Evolutionary conservation across 2,113 vertebrate species (phyloP).

Genomic region (Marcusenius ussheri): DNA sequence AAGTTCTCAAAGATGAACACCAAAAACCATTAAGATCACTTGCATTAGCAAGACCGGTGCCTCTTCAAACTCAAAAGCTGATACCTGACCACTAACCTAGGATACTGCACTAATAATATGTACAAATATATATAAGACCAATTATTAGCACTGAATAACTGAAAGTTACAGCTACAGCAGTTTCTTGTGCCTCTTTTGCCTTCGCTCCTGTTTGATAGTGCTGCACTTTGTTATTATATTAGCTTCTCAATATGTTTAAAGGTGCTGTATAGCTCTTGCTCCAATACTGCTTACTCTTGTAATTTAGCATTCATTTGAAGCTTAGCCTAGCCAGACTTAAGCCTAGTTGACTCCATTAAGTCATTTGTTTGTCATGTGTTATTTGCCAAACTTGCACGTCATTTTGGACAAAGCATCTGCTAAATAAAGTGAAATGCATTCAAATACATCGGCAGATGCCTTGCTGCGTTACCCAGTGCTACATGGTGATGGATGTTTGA

Average conservation of each 20-base stretch:
- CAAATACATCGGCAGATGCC: not conserved
- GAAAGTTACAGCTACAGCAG: not conserved
- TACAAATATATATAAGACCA: not conserved
- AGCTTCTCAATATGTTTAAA: not conserved
- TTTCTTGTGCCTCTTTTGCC: not conserved
- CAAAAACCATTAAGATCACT: constrained; percentile 8
- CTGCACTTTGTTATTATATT: not conserved
- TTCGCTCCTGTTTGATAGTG: not conserved
- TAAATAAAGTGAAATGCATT: not conserved
- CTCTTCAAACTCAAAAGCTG: not conserved
- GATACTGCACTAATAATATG: not conserved
- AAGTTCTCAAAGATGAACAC: not conserved
- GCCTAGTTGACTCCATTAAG: not conserved
- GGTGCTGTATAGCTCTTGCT: not conserved
- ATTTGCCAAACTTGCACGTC: not conserved
- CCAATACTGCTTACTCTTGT: not conserved
- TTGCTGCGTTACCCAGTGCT: not conserved
- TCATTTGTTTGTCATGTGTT: not conserved
- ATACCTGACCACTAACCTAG: not conserved
- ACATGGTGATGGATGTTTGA: not conserved
- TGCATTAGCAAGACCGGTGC: not conserved
- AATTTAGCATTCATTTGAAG: not conserved
- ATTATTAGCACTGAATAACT: not conserved
- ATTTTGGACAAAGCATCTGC: not conserved
- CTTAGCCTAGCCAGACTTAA: not conserved